Percentiles rank a stretch among this genome's conserved stretches.
These are phyloP conservation scores for Calypte anna DNA, from an alignment of 2,113 vertebrate genomes.

Conservation along the genomic window DNA sequence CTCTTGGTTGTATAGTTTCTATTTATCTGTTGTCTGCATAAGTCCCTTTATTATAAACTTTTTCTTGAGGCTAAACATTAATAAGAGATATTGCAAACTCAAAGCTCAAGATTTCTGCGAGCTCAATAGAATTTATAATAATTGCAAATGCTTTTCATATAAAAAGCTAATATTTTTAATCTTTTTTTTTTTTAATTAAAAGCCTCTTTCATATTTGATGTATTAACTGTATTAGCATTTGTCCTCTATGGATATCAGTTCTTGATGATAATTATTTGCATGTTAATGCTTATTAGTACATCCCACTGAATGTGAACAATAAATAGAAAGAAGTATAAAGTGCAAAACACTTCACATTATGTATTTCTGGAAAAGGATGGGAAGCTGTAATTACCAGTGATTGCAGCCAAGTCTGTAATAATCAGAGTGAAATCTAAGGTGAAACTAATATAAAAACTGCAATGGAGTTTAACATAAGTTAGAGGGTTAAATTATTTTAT, in stretches of 20 bases:
- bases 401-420: constrained; percentile 2
- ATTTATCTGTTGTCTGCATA: constrained; percentile 56
- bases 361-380: background rate
- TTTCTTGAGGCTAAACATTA: constrained; percentile 66
- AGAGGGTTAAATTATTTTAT: background rate
- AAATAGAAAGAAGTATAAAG: constrained; percentile 39
- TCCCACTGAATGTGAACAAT: constrained; percentile 41
- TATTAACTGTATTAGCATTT: constrained; percentile 58
- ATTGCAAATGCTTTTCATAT: constrained; percentile 33
- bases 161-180: constrained; percentile 51
- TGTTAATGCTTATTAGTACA: constrained; percentile 59
- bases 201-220: constrained; percentile 39
- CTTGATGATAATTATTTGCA: constrained; percentile 63
- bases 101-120: constrained; percentile 60
- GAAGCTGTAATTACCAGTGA: constrained; percentile 17
- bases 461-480: constrained; percentile 2
- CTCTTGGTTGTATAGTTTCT: constrained; percentile 58
- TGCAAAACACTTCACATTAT: constrained; percentile 24
- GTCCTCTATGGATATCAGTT: constrained; percentile 44
- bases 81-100: constrained; percentile 56
- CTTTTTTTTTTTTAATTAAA: constrained; percentile 31
- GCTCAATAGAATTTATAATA: constrained; percentile 59
- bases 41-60: constrained; percentile 55
- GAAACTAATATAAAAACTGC: constrained; percentile 2
- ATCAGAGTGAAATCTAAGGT: constrained; percentile 28